Evolutionary conservation across 2,888 invertebrate species (phyloP), one percentile per base, ranked within the genome.

Genomic region (Eremobia ochroleuca): DNA sequence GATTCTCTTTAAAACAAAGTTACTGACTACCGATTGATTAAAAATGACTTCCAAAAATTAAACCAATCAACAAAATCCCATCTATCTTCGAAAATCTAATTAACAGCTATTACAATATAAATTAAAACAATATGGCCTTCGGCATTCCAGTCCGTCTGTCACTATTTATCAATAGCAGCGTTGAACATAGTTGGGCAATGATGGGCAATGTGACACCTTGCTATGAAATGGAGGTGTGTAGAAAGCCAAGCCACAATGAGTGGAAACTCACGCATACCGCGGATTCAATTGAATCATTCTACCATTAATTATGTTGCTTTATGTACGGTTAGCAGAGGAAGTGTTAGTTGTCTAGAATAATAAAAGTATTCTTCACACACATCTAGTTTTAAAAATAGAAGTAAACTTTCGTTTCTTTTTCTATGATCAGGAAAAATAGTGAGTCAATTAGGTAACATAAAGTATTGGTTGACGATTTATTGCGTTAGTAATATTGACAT

Each of bases 221-320:
- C 85, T 77, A 68, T 37, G 46, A 83, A 81, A 77, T 31, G 34
- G 59, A 87, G 86, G 86, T 82, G 87, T 73, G 88, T 93, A 95
- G 96, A 96, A 94, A 94, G 95, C 93, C 87, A 92, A 89, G 89
- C 91, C 93, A 95, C 96, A 95, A 94, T 93, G 91, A 93, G 92
- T 93, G 92, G 93, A 92, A 93, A 93, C 92, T 90, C 89, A 91
- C 92, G 94, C 96, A 96, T 96, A 92, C 96, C 96, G 91, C 89
- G 90, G 94, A 93, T 94, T 94, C 95, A 95, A 95, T 96, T 94
- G 94, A 94, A 94, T 94, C 94, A 92, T 91, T 95, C 93, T 93
- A 93, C 91, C 92, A 93, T 94, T 93, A 93, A 94, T 93, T 94
- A 92, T 91, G 86, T 90, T 90, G 88, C 82, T 79, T 81, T 80